A percentile compares a stretch with the other conserved stretches of the same genome.
Evolutionary conservation across 1,140 invertebrate genomes (phyloP).

Genomic region (Neoseiulus cucumeris): DNA sequence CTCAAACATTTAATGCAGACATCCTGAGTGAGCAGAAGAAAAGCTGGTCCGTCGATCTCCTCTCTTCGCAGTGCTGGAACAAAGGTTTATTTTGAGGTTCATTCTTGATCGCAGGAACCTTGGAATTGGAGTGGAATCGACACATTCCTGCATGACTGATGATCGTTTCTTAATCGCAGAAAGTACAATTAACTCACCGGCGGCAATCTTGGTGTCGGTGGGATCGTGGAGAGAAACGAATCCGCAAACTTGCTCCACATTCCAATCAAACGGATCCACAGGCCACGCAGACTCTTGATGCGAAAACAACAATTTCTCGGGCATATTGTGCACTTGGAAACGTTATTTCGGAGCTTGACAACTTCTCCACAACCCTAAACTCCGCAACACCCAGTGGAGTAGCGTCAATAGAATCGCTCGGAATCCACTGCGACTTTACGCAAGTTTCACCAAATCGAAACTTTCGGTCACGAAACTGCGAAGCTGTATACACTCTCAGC

Average conservation of each 20-base stretch:
- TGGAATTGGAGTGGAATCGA: no score
- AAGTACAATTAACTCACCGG: background rate
- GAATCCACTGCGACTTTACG: no score
- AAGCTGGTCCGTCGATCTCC: constrained; percentile 3
- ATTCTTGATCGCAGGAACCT: background rate
- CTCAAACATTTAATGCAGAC: background rate
- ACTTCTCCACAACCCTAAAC: no score
- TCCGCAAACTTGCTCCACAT: background rate
- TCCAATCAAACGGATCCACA: background rate
- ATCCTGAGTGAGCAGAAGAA: background rate
- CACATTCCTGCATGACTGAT: no score
- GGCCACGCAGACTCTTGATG: background rate
- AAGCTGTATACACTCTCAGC: no score
- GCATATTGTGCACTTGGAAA: background rate
- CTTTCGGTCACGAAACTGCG: no score
- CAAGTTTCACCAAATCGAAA: no score
- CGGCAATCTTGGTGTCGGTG: background rate
- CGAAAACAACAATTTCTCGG: background rate
- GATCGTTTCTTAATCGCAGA: background rate
- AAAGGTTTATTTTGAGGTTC: no score
- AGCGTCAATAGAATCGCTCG: no score
- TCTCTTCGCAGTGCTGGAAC: background rate
- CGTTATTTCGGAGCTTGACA: no score
- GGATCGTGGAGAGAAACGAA: background rate
- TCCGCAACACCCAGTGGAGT: no score